These are phyloP conservation scores for Patiria pectinifera DNA, from an alignment of 53 echinoderm and acorn worm species.

Conservation along the genomic window DNA sequence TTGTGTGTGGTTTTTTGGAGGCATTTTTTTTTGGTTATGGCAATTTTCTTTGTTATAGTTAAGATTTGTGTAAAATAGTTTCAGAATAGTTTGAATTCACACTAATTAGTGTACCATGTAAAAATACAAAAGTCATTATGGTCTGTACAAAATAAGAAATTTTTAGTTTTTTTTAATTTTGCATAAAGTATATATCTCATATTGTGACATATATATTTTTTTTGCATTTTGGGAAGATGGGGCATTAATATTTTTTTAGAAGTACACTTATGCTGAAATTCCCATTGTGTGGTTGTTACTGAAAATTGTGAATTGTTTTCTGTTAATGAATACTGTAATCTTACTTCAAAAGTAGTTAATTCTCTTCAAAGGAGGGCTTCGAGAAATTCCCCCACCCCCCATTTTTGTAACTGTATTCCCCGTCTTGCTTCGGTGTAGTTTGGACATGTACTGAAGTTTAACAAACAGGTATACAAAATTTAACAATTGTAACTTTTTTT, in stretches of 20 bases:
- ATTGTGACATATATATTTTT: neutral
- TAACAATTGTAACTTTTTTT: neutral
- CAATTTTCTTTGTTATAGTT: too few species aligned
- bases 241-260: neutral
- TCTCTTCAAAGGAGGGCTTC: neutral
- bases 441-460: neutral
- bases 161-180: neutral
- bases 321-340: neutral
- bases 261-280: neutral
- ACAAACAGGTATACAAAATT: neutral
- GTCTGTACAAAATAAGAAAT: neutral
- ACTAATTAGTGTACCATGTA: neutral
- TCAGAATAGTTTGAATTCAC: neutral
- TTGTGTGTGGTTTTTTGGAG: too few species aligned
- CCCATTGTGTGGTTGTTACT: neutral
- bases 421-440: neutral
- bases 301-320: neutral
- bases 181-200: neutral
- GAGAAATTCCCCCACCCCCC: neutral
- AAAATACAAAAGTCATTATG: neutral
- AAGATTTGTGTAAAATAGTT: too few species aligned
- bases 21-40: too few species aligned
- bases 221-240: neutral
- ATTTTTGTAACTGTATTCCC: neutral
- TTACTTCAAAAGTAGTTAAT: neutral